Base-by-base conservation (phyloP, 1,140 invertebrate species). In the Cotesia chilonis region DNA sequence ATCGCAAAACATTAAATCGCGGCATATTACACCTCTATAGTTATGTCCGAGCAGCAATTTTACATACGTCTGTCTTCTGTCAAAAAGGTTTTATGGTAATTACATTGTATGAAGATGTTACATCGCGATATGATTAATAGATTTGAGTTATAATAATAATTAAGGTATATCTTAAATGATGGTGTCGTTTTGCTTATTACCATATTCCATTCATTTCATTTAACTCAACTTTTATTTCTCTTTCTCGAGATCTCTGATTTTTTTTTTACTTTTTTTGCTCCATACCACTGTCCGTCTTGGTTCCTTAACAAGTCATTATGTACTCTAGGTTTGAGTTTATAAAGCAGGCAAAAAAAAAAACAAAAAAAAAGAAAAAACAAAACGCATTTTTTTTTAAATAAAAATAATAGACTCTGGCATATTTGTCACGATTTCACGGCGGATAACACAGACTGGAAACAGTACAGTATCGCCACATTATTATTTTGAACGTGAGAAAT, bases 401-500 rank as follows among this genome's bases (percentile, higher is more conserved):
- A 47, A 47, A 47, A 47, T 47, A 47, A 47, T 47, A 47, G 41
- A 47, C 17, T 57, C 9, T 47, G 17, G 63, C 63, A 14, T 51
- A 65, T 65, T 65, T 65, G 63, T 65, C 63, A 65, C 63, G 63
- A 65, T 65, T 65, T 51, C 17, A 65, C 63, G 36, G 4, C n/a
- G 41, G 63, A 65, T 65, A 65, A 65, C 37, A 20, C 38, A 12
- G 17, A 20, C 41, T 47, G 41, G 41, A 47, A 47, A 47, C 41
- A 51, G 47, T 38, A 37, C 38, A 65, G 63, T 37, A 14, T 47
- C 41, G 63, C 41, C 63, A 65, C 63, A 65, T 65, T 65, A 65
- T 65, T 65, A 65, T 65, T 65, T 47, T n/a, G 63, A 51, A 65
- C 63, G 63, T 65, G 63, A 65, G 63, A 65, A 65, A 65, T 65